These are phyloP conservation scores for Podarcis cretensis DNA, from an alignment of 2,113 vertebrate species.

Conservation along the genomic window DNA sequence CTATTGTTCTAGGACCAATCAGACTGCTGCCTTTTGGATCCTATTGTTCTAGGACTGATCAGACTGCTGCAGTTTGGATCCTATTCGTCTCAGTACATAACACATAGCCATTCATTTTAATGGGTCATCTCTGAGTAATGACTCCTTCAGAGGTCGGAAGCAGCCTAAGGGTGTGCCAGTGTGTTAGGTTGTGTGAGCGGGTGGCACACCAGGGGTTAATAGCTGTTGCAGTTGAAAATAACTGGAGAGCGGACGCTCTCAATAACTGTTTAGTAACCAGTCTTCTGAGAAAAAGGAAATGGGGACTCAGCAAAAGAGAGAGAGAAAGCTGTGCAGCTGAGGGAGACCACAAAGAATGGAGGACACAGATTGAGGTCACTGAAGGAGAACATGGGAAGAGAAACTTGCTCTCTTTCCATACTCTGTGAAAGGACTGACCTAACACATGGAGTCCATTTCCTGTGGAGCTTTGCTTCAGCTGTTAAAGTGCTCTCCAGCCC, in stretches of 20 bases:
- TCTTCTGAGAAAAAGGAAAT: conserved; percentile 3
- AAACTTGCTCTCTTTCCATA: accelerated
- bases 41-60: no score
- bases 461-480: not conserved
- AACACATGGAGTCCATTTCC: accelerated
- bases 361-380: not conserved
- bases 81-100: no score
- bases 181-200: not conserved
- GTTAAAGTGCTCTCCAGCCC: not conserved
- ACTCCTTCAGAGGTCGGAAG: no score
- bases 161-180: no score
- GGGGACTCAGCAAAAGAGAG: conserved; percentile 5
- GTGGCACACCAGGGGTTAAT: not conserved
- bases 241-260: not conserved
- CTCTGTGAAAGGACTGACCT: accelerated
- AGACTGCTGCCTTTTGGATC: no score
- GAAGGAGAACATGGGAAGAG: not conserved
- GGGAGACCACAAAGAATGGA: no score
- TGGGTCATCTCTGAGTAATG: no score
- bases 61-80: no score
- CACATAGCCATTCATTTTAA: no score
- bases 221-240: not conserved
- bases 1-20: no score
- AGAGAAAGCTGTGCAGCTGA: not conserved
- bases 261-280: conserved; percentile 16